These are phyloP conservation scores for Agrochola lota DNA, from an alignment of 2,888 invertebrate genomes.

Conservation along the genomic window DNA sequence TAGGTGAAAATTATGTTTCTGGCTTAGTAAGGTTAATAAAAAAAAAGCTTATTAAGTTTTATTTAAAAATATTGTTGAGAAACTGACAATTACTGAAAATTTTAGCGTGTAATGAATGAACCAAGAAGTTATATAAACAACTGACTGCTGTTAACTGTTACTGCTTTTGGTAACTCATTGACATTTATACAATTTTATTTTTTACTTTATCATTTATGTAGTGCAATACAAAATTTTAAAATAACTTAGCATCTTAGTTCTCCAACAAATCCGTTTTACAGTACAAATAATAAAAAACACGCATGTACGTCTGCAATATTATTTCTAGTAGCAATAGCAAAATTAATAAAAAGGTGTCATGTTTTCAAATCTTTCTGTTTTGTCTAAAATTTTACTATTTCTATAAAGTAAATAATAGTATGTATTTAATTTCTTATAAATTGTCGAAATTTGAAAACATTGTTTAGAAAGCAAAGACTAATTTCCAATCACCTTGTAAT, in stretches of 20 bases:
- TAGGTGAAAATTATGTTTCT: background rate
- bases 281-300: constrained; percentile 15
- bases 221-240: background rate
- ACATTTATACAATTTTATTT: background rate
- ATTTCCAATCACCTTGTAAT: constrained; percentile 38
- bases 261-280: background rate
- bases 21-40: background rate
- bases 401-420: background rate
- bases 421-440: background rate
- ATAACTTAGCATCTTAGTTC: background rate
- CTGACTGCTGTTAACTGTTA: too few relatives aligned
- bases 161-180: background rate
- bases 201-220: background rate
- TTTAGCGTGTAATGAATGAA: background rate
- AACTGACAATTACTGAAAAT: too few relatives aligned
- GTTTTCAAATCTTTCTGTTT: constrained; percentile 44
- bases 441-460: constrained; percentile 44
- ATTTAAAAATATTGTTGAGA: too few relatives aligned
- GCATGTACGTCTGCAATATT: constrained; percentile 50
- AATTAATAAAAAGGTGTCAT: constrained; percentile 48
- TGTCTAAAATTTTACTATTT: background rate
- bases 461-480: constrained; percentile 62
- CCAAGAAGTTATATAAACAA: background rate
- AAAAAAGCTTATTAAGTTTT: background rate
- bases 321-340: constrained; percentile 44